Evolutionary conservation across 2,113 vertebrate genomes (phyloP).

Genomic region (Gopherus evgoodei): DNA sequence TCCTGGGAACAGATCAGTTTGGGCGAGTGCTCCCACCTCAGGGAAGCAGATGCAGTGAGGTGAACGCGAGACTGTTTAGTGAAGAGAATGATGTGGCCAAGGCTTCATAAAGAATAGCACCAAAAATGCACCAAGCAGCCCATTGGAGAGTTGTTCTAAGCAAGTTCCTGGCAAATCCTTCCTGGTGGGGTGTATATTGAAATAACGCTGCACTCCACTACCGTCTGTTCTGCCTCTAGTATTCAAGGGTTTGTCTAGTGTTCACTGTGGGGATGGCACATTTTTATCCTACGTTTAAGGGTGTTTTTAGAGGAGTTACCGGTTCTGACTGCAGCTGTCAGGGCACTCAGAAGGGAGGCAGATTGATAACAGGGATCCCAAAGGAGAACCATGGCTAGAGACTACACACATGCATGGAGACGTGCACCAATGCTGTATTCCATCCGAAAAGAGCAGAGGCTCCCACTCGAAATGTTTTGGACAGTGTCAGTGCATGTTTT

Average conservation of each 20-base stretch:
- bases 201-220: background rate
- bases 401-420: background rate
- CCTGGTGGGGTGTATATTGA: background rate
- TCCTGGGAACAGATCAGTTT: background rate
- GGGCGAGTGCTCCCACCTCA: background rate
- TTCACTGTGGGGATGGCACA: background rate
- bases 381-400: no score
- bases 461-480: background rate
- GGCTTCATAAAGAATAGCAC: fast-evolving
- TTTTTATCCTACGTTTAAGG: background rate
- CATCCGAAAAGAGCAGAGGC: background rate
- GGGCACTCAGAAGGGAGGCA: no score
- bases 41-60: background rate
- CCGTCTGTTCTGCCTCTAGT: no score
- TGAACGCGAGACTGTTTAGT: background rate
- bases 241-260: background rate
- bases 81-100: background rate
- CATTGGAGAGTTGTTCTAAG: background rate
- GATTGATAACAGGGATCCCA: background rate
- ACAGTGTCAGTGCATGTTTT: background rate
- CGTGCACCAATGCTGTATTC: background rate
- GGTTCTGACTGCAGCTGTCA: background rate
- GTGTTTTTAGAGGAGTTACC: background rate
- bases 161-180: background rate
- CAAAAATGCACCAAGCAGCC: background rate